A percentile compares a stretch with the other conserved stretches of the same genome.
Conservation (phyloP, 2,888 invertebrate genomes). For the Lepidonotus clava region DNA sequence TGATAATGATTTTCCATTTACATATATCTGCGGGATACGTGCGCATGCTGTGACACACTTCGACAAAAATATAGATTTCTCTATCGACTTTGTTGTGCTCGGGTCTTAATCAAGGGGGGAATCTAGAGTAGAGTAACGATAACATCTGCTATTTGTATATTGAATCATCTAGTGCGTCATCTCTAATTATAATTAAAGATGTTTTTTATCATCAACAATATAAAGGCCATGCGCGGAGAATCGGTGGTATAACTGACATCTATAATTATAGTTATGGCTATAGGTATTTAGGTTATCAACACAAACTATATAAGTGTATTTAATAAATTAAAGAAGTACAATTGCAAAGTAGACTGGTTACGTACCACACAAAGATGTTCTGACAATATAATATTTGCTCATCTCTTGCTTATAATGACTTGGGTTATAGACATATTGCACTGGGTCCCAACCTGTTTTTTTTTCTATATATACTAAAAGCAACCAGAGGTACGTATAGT, state of each 20-base stretch:
- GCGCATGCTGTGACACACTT: not conserved
- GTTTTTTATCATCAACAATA: not conserved
- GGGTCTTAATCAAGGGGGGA: not conserved
- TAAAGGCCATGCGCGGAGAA: not conserved
- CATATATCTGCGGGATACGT: conserved; percentile 2
- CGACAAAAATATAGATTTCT: conserved; percentile 36
- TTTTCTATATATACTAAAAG: not conserved
- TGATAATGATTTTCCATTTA: not conserved
- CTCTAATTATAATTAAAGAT: not conserved
- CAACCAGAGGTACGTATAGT: not conserved
- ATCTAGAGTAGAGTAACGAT: too few species aligned
- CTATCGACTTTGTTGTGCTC: not conserved
- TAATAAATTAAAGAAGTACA: not conserved
- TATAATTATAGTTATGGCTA: not conserved
- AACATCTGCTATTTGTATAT: not conserved
- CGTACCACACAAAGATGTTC: not conserved
- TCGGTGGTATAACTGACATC: not conserved
- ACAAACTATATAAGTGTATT: not conserved
- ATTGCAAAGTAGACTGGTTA: too few species aligned
- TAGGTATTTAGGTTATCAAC: not conserved
- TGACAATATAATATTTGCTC: not conserved
- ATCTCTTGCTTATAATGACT: not conserved
- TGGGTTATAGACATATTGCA: not conserved
- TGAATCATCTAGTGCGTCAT: not conserved
- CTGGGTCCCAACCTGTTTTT: conserved; percentile 11